Conservation (phyloP, 2,113 vertebrate species). For the Neodontobutis hainanensis region DNA sequence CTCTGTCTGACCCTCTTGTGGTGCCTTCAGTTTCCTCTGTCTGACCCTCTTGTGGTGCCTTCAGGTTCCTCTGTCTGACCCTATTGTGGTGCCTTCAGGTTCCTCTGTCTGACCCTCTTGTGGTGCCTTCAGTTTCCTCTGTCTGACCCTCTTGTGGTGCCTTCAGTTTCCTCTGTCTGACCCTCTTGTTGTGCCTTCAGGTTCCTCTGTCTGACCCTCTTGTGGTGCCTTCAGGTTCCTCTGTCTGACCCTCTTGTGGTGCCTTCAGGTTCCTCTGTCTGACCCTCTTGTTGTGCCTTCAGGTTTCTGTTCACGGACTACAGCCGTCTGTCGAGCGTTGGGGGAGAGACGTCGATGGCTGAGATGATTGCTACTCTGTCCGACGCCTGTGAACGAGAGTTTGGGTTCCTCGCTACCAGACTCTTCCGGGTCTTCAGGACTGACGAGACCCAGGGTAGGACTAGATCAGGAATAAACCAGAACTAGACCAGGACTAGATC, state of each 20-base stretch:
- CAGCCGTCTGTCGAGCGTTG: conserved; percentile 92
- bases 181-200: too few species aligned
- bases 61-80: too few species aligned
- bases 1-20: not conserved
- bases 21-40: too few species aligned
- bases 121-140: not conserved
- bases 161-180: too few species aligned
- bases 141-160: not conserved
- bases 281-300: conserved; percentile 2
- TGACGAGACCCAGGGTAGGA: conserved; percentile 89
- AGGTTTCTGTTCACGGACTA: conserved; percentile 97
- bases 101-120: conserved; percentile 65
- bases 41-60: too few species aligned
- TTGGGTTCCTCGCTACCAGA: conserved; percentile 94
- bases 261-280: not conserved
- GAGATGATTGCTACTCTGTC: conserved; percentile 98
- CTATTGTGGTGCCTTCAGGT: conserved; percentile 70
- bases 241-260: not conserved
- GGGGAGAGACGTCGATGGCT: conserved; percentile 95
- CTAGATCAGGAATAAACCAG: not conserved
- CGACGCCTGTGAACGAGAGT: conserved; percentile 94
- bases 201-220: too few species aligned
- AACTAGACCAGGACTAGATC: too few species aligned
- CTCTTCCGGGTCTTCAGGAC: conserved; percentile 96
- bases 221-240: conserved; percentile 81